Evolutionary conservation across 2,113 vertebrate species (phyloP), one percentile per base, ranked within the genome.

Genomic region (Centropus unirufus): DNA sequence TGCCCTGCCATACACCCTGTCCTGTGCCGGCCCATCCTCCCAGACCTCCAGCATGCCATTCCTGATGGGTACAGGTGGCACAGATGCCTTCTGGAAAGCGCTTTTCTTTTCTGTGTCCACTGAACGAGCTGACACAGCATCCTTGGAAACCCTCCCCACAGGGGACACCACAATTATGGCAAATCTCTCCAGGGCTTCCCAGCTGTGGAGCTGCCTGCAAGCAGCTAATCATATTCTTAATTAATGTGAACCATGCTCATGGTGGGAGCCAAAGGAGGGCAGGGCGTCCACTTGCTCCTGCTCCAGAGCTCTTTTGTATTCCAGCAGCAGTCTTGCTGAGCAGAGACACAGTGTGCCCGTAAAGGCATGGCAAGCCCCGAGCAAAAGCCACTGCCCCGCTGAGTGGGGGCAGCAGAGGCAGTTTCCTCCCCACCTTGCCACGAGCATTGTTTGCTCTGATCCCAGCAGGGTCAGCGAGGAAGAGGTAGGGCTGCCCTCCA

Each of bases 1-100:
- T 29, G 80, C 54, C 1, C 0, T 47, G 63, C 74, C 9, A 27
- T 54, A 27, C 0, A 0, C 80, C 78, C 78, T 1, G 1, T 54
- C 46, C 32, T 83, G 81, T 81, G 51, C 59, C 67, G 44, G 49
- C 69, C 34, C 69, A 44, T 44, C 66, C 68, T 19, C 23, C 1
- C 61, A 47, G 74, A 8, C 47, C 32, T 32, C 21, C 7, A 1
- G 12, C 0, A 0, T n/a, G 69, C 70, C 1, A 1, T 52, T 69
- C 24, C 54, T 29, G 61, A 14, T 11, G 29, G 64, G 52, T 12
- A 1, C 82, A 63, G 36, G 2, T 7, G 21, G 24, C 79, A 18
- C 57, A 61, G 16, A 3, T 18, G 46, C 63, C 66, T 61, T 51
- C 58, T 51, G 40, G 80, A 23, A 30, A 9, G 40, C 0, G 5